phyloP scores from a whole-genome alignment of 2,797 vertebrate species.

The Momotus momota region DNA sequence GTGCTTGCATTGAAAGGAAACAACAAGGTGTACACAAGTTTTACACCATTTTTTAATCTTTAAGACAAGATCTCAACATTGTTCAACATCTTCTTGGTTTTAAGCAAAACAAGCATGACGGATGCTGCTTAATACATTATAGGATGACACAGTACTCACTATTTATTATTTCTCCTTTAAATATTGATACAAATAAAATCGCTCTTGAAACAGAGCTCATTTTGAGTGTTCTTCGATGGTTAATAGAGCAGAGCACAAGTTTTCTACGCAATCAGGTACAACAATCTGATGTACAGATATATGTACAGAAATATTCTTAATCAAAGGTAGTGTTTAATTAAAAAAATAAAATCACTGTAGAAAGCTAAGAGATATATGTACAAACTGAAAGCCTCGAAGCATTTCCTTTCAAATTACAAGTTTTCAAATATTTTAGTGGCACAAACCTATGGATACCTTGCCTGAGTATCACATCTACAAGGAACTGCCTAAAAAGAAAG shows the following conservation, averaged over 20 bases:
- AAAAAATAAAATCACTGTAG: not conserved
- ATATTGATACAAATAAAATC: not conserved
- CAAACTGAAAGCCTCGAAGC: not conserved
- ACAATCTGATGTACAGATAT: not conserved
- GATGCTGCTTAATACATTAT: not conserved
- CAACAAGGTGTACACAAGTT: not conserved
- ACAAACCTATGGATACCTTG: conserved; percentile 15
- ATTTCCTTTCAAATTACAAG: conserved; percentile 46
- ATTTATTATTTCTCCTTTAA: not conserved
- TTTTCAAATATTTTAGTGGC: not conserved
- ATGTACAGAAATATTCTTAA: not conserved
- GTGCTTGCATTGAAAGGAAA: conserved; percentile 45
- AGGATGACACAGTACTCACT: not conserved
- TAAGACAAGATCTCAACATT: not conserved
- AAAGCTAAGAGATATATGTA: not conserved
- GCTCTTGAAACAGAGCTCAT: not conserved
- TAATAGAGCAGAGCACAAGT: not conserved
- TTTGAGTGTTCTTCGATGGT: not conserved
- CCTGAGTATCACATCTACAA: conserved; percentile 8
- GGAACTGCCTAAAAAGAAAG: conserved; percentile 47
- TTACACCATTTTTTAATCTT: not conserved
- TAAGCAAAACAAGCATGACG: not conserved
- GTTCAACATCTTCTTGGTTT: not conserved
- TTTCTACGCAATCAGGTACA: not conserved
- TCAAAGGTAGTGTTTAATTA: not conserved